Percentiles rank a stretch among this genome's conserved stretches.
Conservation (phyloP, 1,140 invertebrate species). For the Drosophila sp. region DNA sequence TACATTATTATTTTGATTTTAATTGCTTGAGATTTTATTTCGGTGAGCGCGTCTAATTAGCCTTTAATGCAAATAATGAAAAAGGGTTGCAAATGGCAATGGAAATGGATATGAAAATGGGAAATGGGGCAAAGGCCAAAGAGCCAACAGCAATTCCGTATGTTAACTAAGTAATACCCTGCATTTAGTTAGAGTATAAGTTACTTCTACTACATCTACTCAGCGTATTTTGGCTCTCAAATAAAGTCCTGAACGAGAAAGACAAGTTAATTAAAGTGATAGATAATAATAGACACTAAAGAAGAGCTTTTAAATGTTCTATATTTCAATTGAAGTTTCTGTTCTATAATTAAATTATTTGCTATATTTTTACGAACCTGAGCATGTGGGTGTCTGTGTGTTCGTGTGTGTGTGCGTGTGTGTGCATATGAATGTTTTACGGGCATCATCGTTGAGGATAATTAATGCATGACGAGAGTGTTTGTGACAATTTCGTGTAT, state of each 20-base stretch:
- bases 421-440: background rate
- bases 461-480: conserved; percentile 62
- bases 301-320: too few species aligned
- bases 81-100: conserved; percentile 14
- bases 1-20: conserved; percentile 62
- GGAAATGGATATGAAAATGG: background rate
- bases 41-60: conserved; percentile 48
- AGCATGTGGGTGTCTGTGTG: background rate
- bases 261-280: too few species aligned
- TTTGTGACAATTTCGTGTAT: conserved; percentile 58
- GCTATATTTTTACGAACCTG: background rate
- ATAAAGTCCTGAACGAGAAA: too few species aligned
- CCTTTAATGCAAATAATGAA: conserved; percentile 26
- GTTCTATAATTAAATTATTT: background rate
- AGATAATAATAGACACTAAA: too few species aligned
- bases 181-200: background rate
- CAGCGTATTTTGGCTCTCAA: too few species aligned
- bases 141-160: background rate
- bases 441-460: conserved; percentile 31
- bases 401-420: background rate
- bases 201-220: background rate
- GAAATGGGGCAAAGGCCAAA: background rate
- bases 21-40: conserved; percentile 42
- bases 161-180: background rate
- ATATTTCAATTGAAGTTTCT: background rate